A percentile compares a stretch with the other conserved stretches of the same genome.
Evolutionary conservation across 2,113 vertebrate species (phyloP).

Genomic region (Brienomyrus longianalis): DNA sequence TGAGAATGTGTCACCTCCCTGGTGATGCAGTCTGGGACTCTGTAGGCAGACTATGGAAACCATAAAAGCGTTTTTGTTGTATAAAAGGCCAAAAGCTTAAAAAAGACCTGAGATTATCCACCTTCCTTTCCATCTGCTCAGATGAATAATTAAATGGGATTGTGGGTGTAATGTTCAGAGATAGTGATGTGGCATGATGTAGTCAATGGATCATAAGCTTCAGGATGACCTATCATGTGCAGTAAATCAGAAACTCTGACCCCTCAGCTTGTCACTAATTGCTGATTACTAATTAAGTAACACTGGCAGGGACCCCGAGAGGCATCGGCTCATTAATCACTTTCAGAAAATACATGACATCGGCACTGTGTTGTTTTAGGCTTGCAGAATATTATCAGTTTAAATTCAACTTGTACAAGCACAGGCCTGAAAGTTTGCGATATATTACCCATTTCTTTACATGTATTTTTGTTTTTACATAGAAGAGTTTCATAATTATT

Average conservation of each 20-base stretch:
- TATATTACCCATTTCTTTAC: background rate
- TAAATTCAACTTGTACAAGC: background rate
- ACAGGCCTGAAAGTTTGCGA: background rate
- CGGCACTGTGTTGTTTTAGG: background rate
- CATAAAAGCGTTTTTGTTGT: background rate
- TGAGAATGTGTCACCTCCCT: background rate
- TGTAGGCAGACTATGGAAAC: background rate
- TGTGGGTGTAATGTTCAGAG: background rate
- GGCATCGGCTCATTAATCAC: background rate
- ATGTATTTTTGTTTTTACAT: background rate
- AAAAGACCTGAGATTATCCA: background rate
- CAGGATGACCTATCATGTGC: background rate
- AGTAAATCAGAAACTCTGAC: conserved; percentile 5
- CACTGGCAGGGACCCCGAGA: background rate
- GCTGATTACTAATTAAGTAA: conserved; percentile 4
- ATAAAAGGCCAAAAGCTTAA: background rate
- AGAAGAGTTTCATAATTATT: background rate
- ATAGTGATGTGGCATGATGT: background rate
- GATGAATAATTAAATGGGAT: conserved; percentile 14
- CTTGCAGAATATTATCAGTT: background rate
- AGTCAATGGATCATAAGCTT: background rate
- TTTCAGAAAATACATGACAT: background rate
- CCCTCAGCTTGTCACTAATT: conserved; percentile 14
- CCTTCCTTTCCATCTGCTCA: conserved; percentile 8
- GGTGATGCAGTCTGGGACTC: background rate